These are phyloP conservation scores for Meloidogyne chitwoodi DNA, from an alignment of 1,140 invertebrate species.

Conservation along the genomic window DNA sequence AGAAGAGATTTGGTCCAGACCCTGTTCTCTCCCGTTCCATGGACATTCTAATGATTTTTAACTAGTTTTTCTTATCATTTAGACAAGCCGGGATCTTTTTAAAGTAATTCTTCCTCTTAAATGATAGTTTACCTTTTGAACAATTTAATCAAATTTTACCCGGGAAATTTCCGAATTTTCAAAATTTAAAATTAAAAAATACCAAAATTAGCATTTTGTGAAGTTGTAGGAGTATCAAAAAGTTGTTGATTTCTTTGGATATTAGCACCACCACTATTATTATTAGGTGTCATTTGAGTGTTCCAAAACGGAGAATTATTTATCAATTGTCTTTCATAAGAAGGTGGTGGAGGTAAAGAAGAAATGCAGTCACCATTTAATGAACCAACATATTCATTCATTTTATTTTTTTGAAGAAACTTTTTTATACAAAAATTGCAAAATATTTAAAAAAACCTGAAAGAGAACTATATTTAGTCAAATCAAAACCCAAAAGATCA, in stretches of 20 bases:
- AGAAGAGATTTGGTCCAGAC: no score
- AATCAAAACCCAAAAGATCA: neutral
- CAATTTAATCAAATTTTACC: neutral
- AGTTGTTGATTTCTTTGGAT: neutral
- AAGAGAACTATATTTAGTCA: no score
- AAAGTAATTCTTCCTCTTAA: no score
- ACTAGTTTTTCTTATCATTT: no score
- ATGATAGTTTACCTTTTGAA: no score
- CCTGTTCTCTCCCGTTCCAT: no score
- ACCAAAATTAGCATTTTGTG: neutral
- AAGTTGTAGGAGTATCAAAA: neutral
- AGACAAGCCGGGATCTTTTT: no score
- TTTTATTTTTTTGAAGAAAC: neutral
- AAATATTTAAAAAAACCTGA: neutral
- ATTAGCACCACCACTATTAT: neutral
- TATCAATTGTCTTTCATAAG: neutral
- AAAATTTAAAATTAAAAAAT: neutral
- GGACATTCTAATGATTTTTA: no score
- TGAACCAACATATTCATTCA: neutral
- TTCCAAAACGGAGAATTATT: neutral
- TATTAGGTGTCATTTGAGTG: neutral
- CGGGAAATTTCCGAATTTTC: no score
- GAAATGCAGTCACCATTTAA: neutral
- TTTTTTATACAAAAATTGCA: neutral
- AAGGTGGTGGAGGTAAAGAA: neutral